These are phyloP conservation scores for Papilio aristodemus DNA, from an alignment of 1,140 invertebrate genomes.

Conservation along the genomic window DNA sequence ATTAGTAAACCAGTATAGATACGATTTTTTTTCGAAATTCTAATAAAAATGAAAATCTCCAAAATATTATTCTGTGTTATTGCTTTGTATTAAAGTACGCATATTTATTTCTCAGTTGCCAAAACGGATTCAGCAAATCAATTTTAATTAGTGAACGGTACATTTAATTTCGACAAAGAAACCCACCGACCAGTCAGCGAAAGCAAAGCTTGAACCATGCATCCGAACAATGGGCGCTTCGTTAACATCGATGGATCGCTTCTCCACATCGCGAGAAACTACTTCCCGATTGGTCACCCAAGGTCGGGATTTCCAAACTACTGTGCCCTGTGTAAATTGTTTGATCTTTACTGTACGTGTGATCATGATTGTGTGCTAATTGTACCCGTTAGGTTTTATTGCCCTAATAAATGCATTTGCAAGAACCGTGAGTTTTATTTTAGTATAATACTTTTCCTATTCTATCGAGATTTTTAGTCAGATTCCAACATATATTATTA, in stretches of 20 bases:
- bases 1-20: no score
- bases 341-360: background rate
- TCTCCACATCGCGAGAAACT: conserved; percentile 11
- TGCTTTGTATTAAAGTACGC: background rate
- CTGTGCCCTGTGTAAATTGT: background rate
- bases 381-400: background rate
- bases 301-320: conserved; percentile 4
- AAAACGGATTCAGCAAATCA: background rate
- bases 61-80: background rate
- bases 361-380: conserved; percentile 12
- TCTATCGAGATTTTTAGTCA: no score
- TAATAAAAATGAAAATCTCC: background rate
- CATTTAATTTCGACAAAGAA: background rate
- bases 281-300: background rate
- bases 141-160: background rate
- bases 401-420: conserved; percentile 9
- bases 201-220: background rate
- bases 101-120: background rate
- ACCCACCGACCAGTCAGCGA: background rate
- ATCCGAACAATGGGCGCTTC: background rate
- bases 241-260: conserved; percentile 1
- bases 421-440: conserved; percentile 1
- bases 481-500: no score
- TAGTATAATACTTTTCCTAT: no score
- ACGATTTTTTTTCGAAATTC: background rate